Conservation (phyloP, 2,888 invertebrate genomes). For the Sesia bembeciformis region DNA sequence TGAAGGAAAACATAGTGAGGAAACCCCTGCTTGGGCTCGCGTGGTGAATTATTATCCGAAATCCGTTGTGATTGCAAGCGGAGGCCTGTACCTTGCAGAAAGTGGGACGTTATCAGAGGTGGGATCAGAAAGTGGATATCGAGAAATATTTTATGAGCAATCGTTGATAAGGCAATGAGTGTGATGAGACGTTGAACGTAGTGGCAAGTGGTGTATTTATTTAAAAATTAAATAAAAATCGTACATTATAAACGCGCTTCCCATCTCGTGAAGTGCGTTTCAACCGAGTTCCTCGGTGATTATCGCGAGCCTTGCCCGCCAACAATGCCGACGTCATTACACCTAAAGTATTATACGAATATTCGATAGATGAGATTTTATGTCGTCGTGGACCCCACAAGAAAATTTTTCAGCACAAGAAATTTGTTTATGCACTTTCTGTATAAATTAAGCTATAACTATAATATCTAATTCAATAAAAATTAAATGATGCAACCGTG, state of each 20-base stretch:
- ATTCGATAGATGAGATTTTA: too few relatives aligned
- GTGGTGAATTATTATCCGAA: too few relatives aligned
- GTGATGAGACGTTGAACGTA: neutral
- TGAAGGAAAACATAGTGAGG: too few relatives aligned
- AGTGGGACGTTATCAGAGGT: neutral
- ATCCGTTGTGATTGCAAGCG: too few relatives aligned
- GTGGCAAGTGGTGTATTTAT: neutral
- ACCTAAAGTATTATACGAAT: slow-evolving; percentile 20
- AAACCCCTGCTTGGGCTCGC: too few relatives aligned
- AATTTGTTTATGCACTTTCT: too few relatives aligned
- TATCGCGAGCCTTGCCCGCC: slow-evolving; percentile 29
- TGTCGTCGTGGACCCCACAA: too few relatives aligned
- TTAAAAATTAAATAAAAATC: slow-evolving; percentile 8
- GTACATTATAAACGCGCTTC: slow-evolving; percentile 17
- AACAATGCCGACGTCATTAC: slow-evolving; percentile 41
- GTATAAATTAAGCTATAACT: too few relatives aligned
- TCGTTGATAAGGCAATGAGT: neutral
- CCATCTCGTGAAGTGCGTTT: slow-evolving; percentile 11
- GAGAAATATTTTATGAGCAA: neutral
- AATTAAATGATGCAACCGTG: too few relatives aligned
- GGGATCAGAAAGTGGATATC: neutral
- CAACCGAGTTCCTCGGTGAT: slow-evolving; percentile 32
- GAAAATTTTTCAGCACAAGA: too few relatives aligned
- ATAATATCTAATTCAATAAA: too few relatives aligned
- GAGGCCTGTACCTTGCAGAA: too few relatives aligned